A percentile compares a stretch with the other conserved stretches of the same genome.
These are phyloP conservation scores for Unio delphinus DNA, from an alignment of 2,888 invertebrate species.

Conservation along the genomic window DNA sequence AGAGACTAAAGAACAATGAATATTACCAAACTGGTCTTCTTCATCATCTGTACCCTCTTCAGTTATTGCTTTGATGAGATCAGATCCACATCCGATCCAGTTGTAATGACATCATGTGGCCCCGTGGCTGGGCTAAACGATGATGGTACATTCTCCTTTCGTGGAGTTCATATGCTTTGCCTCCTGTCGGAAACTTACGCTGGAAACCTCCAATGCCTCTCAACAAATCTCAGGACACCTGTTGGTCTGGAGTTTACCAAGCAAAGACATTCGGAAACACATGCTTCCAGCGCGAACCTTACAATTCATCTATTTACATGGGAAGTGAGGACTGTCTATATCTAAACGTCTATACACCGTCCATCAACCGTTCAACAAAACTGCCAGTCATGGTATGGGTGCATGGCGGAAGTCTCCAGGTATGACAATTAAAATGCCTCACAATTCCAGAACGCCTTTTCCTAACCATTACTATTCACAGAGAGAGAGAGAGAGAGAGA, in stretches of 20 bases:
- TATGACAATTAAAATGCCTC: background rate
- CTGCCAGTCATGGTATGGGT: constrained; percentile 67
- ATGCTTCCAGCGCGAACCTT: constrained; percentile 37
- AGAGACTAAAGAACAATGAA: no score
- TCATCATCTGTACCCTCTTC: no score
- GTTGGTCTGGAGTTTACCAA: constrained; percentile 40
- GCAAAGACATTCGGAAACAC: constrained; percentile 36
- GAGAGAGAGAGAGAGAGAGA: no score
- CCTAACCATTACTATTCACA: no score
- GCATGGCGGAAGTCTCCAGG: constrained; percentile 58
- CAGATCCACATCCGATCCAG: background rate
- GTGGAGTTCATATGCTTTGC: constrained; percentile 52
- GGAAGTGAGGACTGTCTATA: constrained; percentile 40
- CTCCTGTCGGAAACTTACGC: constrained; percentile 33
- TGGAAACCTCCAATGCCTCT: constrained; percentile 41
- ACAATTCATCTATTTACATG: constrained; percentile 26
- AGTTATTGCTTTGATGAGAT: no score
- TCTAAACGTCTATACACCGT: constrained; percentile 61
- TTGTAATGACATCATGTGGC: constrained; percentile 41
- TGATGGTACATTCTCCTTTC: constrained; percentile 34
- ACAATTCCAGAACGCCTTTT: no score
- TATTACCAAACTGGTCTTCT: no score
- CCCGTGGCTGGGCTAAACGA: constrained; percentile 30
- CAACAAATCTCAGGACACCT: constrained; percentile 22
- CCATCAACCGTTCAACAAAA: constrained; percentile 36